These are phyloP conservation scores for Aspiorhynchus laticeps DNA, from an alignment of 2,113 vertebrate genomes.

Conservation along the genomic window DNA sequence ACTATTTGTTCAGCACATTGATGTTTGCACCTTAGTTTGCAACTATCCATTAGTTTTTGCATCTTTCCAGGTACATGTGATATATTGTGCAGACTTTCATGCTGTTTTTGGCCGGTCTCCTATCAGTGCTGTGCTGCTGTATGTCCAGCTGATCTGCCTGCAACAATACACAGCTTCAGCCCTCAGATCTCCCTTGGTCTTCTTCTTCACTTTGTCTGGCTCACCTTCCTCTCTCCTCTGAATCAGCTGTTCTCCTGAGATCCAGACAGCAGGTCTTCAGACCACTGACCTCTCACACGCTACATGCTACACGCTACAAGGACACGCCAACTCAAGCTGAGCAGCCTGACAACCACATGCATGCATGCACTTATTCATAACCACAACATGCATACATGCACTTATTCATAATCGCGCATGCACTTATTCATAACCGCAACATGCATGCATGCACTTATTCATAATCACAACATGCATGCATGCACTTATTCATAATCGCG, in stretches of 20 bases:
- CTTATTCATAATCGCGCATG: no score
- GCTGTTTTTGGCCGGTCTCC: not conserved
- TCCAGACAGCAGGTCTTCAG: conserved; percentile 29
- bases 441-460: no score
- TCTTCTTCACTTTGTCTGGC: not conserved
- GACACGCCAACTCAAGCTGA: conserved; percentile 27
- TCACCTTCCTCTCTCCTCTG: conserved; percentile 20
- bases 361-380: conserved; percentile 16
- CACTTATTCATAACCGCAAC: no score
- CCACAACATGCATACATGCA: no score
- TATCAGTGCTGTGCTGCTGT: not conserved
- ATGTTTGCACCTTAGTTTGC: no score
- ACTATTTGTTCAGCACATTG: not conserved
- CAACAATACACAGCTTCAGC: not conserved
- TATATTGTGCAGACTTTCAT: no score
- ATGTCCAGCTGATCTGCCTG: not conserved
- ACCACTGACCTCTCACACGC: conserved; percentile 29
- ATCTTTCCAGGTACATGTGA: no score
- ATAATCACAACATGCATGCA: no score
- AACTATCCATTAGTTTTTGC: no score
- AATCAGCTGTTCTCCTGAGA: conserved; percentile 33
- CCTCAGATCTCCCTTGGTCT: not conserved
- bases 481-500: no score
- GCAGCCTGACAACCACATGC: not conserved
- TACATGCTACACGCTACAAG: conserved; percentile 8